Evolutionary conservation across 2,113 vertebrate species (phyloP), one percentile per base, ranked within the genome.

Genomic region (Baryphthengus martii): DNA sequence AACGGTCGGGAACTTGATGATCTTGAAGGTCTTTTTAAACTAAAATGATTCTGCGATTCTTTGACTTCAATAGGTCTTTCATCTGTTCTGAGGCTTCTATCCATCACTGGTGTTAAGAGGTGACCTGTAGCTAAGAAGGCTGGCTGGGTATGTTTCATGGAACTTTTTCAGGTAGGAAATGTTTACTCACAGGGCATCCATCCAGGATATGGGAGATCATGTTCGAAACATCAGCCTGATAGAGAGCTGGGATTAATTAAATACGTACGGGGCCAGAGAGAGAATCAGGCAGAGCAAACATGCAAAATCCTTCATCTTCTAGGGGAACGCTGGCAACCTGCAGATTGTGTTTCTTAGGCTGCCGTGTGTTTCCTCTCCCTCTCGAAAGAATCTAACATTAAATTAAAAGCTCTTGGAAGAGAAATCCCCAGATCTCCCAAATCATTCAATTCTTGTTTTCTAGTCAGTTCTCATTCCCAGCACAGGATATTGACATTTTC

Each of bases 361-460:
- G 2, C n/a, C 4, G 0, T 66, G 62, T 3, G 1, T 71, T 83
- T 59, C 44, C 31, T 80, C 75, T 85, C 42, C n/a, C 58, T 81
- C 94, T 94, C 11, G 1, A 33, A 86, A 71, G 72, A 93, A 88
- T 86, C 83, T 93, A 66, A 50, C 8, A 18, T 50, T 73, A 91
- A 91, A 92, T 93, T 90, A 92, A 90, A 94, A 95, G 59, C 63
- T 81, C 61, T 80, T 59, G 65, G 31, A 80, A 88, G 39, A 90
- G 40, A 85, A 94, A 91, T 88, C 85, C 74, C 44, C 15, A 47
- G 31, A 52, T 79, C 45, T 85, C 33, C 10, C 65, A 52, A 17
- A 55, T 78, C 61, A 33, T 13, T 6, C 33, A 21, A 0, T 78
- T 67, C 66, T 78, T 72, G 70, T 96, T 95, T 93, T 83, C 74